Conservation (phyloP, 2,113 vertebrate species). For the Atrichornis clamosus region DNA sequence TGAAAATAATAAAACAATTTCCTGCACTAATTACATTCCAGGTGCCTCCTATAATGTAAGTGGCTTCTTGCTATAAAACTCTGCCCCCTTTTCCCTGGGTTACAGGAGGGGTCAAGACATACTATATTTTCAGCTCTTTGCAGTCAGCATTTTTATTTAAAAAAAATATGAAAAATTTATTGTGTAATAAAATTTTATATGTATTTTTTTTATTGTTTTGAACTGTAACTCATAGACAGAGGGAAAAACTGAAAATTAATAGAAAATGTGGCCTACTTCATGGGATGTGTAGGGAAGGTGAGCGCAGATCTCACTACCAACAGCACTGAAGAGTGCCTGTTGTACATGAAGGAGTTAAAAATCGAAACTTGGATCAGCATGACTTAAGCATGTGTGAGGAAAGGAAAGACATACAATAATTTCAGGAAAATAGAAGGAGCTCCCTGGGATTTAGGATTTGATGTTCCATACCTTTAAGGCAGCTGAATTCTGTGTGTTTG, state of each 20-base stretch:
- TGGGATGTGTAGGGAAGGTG: neutral
- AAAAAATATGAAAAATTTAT: neutral
- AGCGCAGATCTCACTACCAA: neutral
- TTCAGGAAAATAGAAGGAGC: neutral
- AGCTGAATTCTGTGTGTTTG: neutral
- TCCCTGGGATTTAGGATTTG: neutral
- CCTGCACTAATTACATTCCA: neutral
- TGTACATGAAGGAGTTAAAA: neutral
- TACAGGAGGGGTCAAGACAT: neutral
- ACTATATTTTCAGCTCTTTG: neutral
- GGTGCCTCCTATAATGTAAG: neutral
- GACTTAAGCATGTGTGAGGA: neutral
- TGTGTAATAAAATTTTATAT: neutral
- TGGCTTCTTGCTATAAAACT: neutral
- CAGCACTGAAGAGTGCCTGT: neutral
- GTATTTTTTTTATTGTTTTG: neutral
- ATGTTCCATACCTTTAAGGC: neutral
- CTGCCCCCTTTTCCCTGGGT: neutral
- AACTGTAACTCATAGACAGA: neutral
- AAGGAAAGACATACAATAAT: neutral
- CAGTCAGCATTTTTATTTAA: neutral
- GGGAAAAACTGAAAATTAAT: neutral
- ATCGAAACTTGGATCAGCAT: neutral
- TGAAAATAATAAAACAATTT: neutral
- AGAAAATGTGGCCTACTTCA: neutral